phyloP scores from a whole-genome alignment of 2,888 invertebrate genomes.

The Petrolisthes cinctipes region DNA sequence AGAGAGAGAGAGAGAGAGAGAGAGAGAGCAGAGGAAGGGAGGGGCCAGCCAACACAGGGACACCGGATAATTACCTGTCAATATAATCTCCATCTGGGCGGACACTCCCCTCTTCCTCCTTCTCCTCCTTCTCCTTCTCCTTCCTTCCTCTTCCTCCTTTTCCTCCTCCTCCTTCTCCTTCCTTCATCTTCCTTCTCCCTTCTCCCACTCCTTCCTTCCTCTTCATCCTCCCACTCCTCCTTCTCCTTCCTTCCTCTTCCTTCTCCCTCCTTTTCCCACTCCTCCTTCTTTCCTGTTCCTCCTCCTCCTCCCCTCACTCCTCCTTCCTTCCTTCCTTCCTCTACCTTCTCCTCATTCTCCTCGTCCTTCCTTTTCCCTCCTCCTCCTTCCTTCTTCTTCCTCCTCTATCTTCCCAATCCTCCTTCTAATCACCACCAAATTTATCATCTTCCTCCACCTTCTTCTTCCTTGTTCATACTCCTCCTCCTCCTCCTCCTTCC shows the following conservation, averaged over 20 bases:
- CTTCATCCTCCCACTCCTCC: background rate
- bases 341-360: background rate
- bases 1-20: background rate
- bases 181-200: background rate
- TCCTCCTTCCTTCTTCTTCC: background rate
- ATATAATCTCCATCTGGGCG: conserved; percentile 46
- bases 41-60: conserved; percentile 17
- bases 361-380: background rate
- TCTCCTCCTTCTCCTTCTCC: conserved; percentile 1
- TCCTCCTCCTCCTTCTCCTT: background rate
- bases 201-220: background rate
- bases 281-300: background rate
- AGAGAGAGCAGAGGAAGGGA: background rate
- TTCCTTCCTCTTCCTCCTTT: background rate
- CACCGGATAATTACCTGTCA: conserved; percentile 43
- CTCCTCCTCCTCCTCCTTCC: background rate
- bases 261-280: background rate
- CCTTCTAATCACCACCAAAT: background rate
- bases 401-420: background rate
- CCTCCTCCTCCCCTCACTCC: background rate
- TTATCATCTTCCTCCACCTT: background rate
- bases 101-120: conserved; percentile 9
- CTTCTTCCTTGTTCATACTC: background rate
- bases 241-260: background rate
- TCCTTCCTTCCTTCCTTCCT: background rate